Evolutionary conservation across 1,140 invertebrate genomes (phyloP).

Genomic region (Neomicropteryx cornuta): DNA sequence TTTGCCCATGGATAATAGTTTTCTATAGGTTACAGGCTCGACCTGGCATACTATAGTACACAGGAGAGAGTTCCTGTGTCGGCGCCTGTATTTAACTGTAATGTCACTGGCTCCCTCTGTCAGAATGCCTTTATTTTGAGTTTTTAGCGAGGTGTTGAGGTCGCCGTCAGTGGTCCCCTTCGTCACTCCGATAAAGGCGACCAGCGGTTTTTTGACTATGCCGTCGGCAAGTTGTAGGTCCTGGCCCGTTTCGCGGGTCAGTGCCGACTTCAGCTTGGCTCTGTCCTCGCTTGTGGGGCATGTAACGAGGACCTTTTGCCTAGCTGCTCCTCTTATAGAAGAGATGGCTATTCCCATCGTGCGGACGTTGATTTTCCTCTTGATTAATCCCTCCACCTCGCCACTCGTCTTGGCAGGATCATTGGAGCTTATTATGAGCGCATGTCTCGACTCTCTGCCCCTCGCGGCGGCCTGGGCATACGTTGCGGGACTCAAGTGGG

Average conservation of each 20-base stretch:
- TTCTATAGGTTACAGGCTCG: conserved; percentile 9
- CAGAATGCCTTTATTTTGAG: conserved; percentile 13
- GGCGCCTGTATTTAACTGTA: conserved; percentile 13
- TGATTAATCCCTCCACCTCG: no score
- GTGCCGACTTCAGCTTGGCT: not conserved
- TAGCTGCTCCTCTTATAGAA: conserved; percentile 10
- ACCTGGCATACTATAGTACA: conserved; percentile 16
- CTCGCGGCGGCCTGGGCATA: no score
- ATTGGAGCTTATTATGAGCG: no score
- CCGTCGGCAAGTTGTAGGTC: not conserved
- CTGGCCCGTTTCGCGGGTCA: no score
- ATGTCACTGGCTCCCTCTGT: conserved; percentile 2
- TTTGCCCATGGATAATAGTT: conserved; percentile 6
- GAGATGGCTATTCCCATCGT: no score
- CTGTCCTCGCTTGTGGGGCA: conserved; percentile 8
- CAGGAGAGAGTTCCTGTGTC: conserved; percentile 12
- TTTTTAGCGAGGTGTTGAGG: conserved; percentile 4
- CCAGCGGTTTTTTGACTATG: not conserved
- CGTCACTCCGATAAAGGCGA: not conserved
- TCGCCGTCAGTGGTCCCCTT: conserved; percentile 7
- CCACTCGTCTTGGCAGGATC: no score
- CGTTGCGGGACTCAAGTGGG: no score
- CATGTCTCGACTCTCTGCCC: no score
- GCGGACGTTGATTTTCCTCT: no score
- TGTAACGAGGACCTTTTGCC: conserved; percentile 11